Evolutionary conservation across 2,797 vertebrate genomes (phyloP).

Genomic region (Spinibarbus caldwelli): DNA sequence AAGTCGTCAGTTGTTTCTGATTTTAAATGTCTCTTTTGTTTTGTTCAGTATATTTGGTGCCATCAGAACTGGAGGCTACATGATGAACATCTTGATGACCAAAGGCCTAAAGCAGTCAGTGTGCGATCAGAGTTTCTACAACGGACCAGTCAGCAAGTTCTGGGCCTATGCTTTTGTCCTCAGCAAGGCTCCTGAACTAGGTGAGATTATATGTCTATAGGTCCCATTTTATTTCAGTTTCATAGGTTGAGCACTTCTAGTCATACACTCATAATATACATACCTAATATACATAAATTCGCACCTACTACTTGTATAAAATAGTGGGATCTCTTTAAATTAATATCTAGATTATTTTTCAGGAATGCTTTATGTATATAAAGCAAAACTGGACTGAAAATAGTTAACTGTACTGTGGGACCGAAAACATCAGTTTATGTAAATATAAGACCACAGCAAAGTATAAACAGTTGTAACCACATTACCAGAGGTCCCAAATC

Average conservation of each 20-base stretch:
- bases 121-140: constrained; percentile 99
- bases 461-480: neutral
- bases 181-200: constrained; percentile 98
- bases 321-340: too few species aligned
- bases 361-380: neutral
- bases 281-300: too few species aligned
- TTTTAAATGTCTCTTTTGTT: neutral
- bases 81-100: constrained; percentile 98
- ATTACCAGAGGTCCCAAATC: neutral
- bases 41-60: constrained; percentile 95
- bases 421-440: neutral
- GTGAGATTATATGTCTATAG: constrained; percentile 77
- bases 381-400: neutral
- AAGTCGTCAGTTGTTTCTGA: neutral
- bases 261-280: neutral
- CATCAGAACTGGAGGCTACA: constrained; percentile 96
- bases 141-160: constrained; percentile 99
- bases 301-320: too few species aligned
- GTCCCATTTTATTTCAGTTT: neutral
- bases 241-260: neutral
- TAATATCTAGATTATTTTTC: too few species aligned
- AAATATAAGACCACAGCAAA: neutral
- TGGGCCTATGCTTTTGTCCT: constrained; percentile 99
- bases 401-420: neutral
- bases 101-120: constrained; percentile 98